A percentile compares a stretch with the other conserved stretches of the same genome.
These are phyloP conservation scores for Leucoma salicis DNA, from an alignment of 2,888 invertebrate species.

Conservation along the genomic window DNA sequence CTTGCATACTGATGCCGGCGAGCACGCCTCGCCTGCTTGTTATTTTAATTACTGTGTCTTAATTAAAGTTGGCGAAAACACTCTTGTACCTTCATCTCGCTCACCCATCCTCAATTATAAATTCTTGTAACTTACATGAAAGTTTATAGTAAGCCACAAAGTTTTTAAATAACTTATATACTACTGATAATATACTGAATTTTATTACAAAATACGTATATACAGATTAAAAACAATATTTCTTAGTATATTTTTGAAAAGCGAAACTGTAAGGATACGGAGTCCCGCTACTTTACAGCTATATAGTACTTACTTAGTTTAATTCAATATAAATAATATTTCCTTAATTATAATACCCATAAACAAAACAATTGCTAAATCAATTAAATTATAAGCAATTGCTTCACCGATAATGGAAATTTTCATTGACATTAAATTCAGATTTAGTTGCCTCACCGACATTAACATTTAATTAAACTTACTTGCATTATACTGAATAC, in stretches of 20 bases:
- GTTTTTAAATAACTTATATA: neutral
- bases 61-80: constrained; percentile 54
- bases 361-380: constrained; percentile 3
- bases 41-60: constrained; percentile 76
- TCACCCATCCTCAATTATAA: constrained; percentile 4
- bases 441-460: constrained; percentile 10
- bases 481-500: constrained; percentile 6
- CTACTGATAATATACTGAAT: too few species aligned
- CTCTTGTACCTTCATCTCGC: constrained; percentile 16
- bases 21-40: constrained; percentile 51
- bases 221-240: too few species aligned
- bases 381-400: constrained; percentile 3
- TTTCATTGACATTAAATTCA: constrained; percentile 14
- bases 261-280: too few species aligned
- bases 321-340: too few species aligned
- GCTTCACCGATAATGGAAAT: constrained; percentile 20
- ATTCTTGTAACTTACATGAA: constrained; percentile 9
- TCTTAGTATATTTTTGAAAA: too few species aligned
- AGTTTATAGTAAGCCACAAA: neutral
- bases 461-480: constrained; percentile 24
- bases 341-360: neutral
- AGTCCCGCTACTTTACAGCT: too few species aligned
- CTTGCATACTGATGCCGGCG: constrained; percentile 60
- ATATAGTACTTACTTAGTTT: too few species aligned
- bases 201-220: too few species aligned